Percentiles rank a stretch among this genome's conserved stretches.
Conservation (phyloP, 2,113 vertebrate genomes). For the Chrysochloris asiatica region DNA sequence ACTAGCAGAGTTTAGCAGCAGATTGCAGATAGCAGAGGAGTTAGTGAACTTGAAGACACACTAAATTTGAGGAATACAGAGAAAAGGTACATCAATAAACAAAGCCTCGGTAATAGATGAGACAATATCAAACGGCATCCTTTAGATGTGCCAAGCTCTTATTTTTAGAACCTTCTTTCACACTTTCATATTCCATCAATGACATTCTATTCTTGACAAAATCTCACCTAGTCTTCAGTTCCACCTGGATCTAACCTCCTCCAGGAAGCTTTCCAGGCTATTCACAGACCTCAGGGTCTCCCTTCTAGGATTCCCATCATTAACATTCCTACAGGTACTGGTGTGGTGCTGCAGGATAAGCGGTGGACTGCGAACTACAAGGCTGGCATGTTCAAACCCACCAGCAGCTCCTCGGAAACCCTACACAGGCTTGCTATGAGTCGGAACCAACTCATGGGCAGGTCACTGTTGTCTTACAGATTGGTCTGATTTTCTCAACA, state of each 20-base stretch:
- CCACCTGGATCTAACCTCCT: background rate
- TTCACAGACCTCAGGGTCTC: background rate
- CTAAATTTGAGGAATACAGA: background rate
- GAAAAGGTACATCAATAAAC: background rate
- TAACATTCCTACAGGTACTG: background rate
- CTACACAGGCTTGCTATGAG: too few relatives aligned
- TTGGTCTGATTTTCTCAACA: background rate
- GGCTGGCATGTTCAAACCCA: too few relatives aligned
- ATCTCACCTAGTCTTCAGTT: background rate
- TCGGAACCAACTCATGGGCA: background rate
- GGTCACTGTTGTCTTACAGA: background rate
- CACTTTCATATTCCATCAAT: background rate
- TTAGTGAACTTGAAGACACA: too few relatives aligned
- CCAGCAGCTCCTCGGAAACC: too few relatives aligned
- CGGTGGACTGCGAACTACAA: too few relatives aligned
- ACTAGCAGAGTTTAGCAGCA: background rate
- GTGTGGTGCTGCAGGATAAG: too few relatives aligned
- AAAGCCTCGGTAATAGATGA: background rate
- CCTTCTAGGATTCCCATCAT: background rate
- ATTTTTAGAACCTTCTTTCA: background rate
- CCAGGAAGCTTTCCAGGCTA: background rate
- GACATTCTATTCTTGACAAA: background rate
- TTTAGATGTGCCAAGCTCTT: background rate
- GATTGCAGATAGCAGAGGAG: background rate
- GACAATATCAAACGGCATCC: background rate